These are phyloP conservation scores for Thripadectes ignobilis DNA, from an alignment of 2,797 vertebrate genomes.

Conservation along the genomic window DNA sequence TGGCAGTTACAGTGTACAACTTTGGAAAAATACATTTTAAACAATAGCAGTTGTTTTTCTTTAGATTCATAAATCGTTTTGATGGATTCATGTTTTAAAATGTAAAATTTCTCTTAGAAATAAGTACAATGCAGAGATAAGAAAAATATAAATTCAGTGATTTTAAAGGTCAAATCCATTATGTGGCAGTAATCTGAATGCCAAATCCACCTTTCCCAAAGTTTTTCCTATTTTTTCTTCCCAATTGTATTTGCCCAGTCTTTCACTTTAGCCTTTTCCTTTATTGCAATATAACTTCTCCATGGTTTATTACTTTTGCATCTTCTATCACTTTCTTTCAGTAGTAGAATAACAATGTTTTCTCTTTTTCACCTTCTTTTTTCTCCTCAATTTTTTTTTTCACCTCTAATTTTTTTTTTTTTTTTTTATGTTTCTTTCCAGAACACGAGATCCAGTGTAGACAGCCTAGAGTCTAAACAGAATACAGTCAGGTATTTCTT, in stretches of 20 bases:
- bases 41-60: background rate
- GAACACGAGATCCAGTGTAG: background rate
- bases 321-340: background rate
- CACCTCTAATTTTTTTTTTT: background rate
- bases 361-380: background rate
- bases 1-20: background rate
- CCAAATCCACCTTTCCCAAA: background rate
- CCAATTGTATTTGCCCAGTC: background rate
- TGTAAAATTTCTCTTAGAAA: background rate
- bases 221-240: background rate
- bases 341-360: background rate
- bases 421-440: background rate
- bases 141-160: background rate
- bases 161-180: background rate
- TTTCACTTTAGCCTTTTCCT: background rate
- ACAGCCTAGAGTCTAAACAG: background rate
- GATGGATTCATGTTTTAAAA: background rate
- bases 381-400: background rate
- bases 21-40: background rate
- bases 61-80: background rate
- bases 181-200: background rate
- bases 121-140: background rate
- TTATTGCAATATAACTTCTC: background rate
- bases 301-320: background rate
- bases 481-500: background rate